Evolutionary conservation across 2,888 invertebrate genomes (phyloP).

Genomic region (Parnassius glacialis): DNA sequence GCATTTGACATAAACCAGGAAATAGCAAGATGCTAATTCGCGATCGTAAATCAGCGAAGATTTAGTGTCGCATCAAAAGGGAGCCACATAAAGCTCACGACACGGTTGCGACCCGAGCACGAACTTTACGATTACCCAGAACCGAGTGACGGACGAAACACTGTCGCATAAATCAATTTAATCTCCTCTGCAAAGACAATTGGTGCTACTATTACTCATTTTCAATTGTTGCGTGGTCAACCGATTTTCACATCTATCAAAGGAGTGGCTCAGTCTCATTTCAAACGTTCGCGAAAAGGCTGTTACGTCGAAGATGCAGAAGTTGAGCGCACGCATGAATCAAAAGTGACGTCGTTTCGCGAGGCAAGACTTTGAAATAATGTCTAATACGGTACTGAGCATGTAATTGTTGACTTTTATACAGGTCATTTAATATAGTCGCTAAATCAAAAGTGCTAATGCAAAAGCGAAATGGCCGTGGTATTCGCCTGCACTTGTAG

Average conservation of each 20-base stretch:
- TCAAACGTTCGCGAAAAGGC: background rate
- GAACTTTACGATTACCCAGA: slow-evolving; percentile 66
- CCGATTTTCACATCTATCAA: slow-evolving; percentile 18
- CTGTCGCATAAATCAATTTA: slow-evolving; percentile 74
- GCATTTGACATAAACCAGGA: slow-evolving; percentile 37
- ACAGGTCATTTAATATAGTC: slow-evolving; percentile 41
- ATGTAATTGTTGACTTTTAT: slow-evolving; percentile 69
- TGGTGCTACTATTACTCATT: slow-evolving; percentile 40
- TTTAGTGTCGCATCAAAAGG: slow-evolving; percentile 65
- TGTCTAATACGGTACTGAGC: slow-evolving; percentile 59
- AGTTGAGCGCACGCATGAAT: slow-evolving; percentile 57
- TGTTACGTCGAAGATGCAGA: slow-evolving; percentile 13
- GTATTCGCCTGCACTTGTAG: background rate
- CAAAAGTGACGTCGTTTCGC: slow-evolving; percentile 50
- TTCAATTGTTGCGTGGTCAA: slow-evolving; percentile 18
- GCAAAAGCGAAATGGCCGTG: slow-evolving; percentile 45
- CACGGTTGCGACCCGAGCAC: slow-evolving; percentile 45
- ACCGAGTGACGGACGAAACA: slow-evolving; percentile 60
- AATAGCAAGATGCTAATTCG: slow-evolving; percentile 40
- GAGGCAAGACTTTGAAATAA: slow-evolving; percentile 43
- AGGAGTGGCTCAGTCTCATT: background rate
- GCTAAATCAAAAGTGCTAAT: slow-evolving; percentile 60
- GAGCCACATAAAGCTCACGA: slow-evolving; percentile 47
- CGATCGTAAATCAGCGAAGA: slow-evolving; percentile 55
- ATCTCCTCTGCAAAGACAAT: slow-evolving; percentile 69